Evolutionary conservation across 1,140 invertebrate species (phyloP), one percentile per base, ranked within the genome.

Genomic region (Tenebrio molitor): DNA sequence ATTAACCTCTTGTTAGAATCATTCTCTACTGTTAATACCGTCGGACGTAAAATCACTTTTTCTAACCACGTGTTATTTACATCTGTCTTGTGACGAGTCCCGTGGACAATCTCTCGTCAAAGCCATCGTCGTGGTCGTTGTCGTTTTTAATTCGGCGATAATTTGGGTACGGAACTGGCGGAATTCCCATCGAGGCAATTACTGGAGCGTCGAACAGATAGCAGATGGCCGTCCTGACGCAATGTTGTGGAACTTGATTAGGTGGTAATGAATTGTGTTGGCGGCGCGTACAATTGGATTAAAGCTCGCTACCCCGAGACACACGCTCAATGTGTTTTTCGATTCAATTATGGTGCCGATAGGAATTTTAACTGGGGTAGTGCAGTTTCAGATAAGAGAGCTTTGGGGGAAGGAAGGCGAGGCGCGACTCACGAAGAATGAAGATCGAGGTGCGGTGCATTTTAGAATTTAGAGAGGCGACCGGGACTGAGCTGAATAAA

Each of bases 191-290:
- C 29, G 39, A 71, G 72, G 25, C 73, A 77, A 77, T 77, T 75
- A 75, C 75, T 74, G 73, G 71, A 74, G 76, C 74, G 73, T 39
- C 44, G 53, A 65, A 71, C 74, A 77, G 77, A 78, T 78, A 79
- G 72, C 76, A 77, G 76, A 75, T 77, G 76, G 76, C 63, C 64
- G 65, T 34, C 44, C 29, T 69, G 39, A 69, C 65, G 76, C 78
- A 77, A 77, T 78, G 76, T 79, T 79, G 78, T 78, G 76, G 76
- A 79, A 79, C 78, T 78, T 77, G 78, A 79, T 79, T 79, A 78
- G 78, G 70, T 73, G 71, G 66, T 78, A 78, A 78, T 78, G 76
- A 78, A 78, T 77, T 77, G 77, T 77, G 72, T 78, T 72, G 75
- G 74, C 71, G 58, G 75, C 34, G 62, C 76, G 74, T 68, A 78